Evolutionary conservation across 2,113 vertebrate genomes (phyloP), one percentile per base, ranked within the genome.

Genomic region (Peromyscus leucopus): DNA sequence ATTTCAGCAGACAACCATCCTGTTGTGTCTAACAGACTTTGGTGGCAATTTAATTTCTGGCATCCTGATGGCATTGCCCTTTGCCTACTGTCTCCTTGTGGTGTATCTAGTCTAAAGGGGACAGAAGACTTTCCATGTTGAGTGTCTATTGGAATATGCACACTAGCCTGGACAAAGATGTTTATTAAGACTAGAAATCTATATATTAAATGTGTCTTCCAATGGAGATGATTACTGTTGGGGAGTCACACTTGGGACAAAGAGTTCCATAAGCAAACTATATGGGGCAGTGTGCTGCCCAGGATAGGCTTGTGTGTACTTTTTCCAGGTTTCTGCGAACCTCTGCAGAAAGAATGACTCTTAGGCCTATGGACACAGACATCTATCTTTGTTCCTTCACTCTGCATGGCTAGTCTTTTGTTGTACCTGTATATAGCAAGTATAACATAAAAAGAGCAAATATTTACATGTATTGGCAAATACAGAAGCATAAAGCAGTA

Each of bases 281-380:
- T 36, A 8, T 28, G 17, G 5, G 46, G 5, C 19, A 69, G 19
- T 31, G 24, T 12, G 1, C 26, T 61, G 22, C 2, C 17, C 0
- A 15, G 22, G 13, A 15, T 2, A 33, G 10, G 17, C 2, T 13
- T 51, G 1, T 42, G 0, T 1, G 28, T 12, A 15, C 2, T 7
- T 22, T 26, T 3, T 4, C 26, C 17, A 28, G 6, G 6, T 6
- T 19, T 63, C 46, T 82, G 2, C 9, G 46, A 21, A 8, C 59
- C 55, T 46, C 11, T 16, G 21, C 17, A 55, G 11, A 10, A 0
- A 1, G 12, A 0, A 19, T 39, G 19, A 15, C 7, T 16, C 36
- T 94, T 13, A 82, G 67, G 4, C 3, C 31, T 31, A 12, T 42
- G n/a, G 6, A 2, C 9, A 48, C 36, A 82, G 67, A 1, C 8